Base-by-base conservation (phyloP, 1,140 invertebrate genomes). In the Monomorium pharaonis region DNA sequence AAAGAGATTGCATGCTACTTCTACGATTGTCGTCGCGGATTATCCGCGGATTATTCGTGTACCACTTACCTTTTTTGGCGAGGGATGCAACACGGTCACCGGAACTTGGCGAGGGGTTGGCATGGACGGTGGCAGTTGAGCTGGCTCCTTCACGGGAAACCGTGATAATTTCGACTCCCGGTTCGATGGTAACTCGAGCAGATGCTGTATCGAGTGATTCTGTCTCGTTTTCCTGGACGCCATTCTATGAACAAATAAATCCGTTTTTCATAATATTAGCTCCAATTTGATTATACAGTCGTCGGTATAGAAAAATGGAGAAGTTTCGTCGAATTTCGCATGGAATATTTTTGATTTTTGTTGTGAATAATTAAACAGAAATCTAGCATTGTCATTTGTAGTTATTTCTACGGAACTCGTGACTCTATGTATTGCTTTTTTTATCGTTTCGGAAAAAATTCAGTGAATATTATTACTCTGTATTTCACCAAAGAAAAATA, bases 151-250 rank as follows among this genome's bases (percentile, higher is more conserved):
- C 84, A 86, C 80, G 81, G 91, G 84, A 89, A 91, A 90, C 70
- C 87, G 86, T 77, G 90, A 88, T 77, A 92, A 88, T 89, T 92
- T 93, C 75, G 91, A 92, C 87, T 94, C 93, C 89, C 93, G 92
- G 65, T 92, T 94, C 65, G 93, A 93, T 54, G 94, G 92, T 77
- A 95, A 89, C 88, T 95, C 94, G 81, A 95, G 93, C 65, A 95
- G 92, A 90, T 94, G 94, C 91, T 95, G 94, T 92, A 95, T 95
- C 37, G 93, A 94, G 91, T 95, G 93, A 85, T 94, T 94, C 75
- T 94, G 90, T 76, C 92, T 93, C 44, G 90, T 94, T 89, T 92
- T 94, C 90, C 92, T 94, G 77, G 93, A 93, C 92, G 94, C 94
- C 94, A 95, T 95, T 81, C 94, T 94, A 70, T 60, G 58, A 85